Conservation (phyloP, 1,140 invertebrate genomes). For the Drosophila tristis region DNA sequence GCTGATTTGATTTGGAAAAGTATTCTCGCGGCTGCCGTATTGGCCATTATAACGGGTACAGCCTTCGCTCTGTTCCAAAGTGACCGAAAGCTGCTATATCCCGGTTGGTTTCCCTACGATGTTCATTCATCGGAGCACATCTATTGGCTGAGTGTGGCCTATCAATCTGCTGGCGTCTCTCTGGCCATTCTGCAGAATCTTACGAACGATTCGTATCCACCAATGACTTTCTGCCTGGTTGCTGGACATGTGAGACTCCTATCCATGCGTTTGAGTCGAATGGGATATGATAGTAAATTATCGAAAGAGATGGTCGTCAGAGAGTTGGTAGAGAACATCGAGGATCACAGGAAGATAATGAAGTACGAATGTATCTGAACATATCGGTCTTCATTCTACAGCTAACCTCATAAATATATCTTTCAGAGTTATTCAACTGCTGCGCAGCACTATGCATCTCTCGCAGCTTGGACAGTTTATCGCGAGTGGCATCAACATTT, state of each 20-base stretch:
- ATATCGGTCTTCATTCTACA: too few relatives aligned
- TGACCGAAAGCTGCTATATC: conserved; percentile 45
- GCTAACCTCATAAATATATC: too few relatives aligned
- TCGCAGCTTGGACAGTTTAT: conserved; percentile 40
- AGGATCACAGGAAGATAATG: conserved; percentile 51
- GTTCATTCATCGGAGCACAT: conserved; percentile 10
- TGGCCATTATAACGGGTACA: conserved; percentile 31
- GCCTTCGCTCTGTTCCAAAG: conserved; percentile 17
- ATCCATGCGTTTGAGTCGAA: conserved; percentile 36
- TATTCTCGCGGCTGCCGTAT: conserved; percentile 40
- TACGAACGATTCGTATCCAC: conserved; percentile 53
- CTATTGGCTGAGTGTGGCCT: conserved; percentile 36
- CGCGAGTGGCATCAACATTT: conserved; percentile 43
- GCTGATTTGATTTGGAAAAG: conserved; percentile 42
- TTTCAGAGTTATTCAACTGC: conserved; percentile 32
- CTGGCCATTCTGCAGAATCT: conserved; percentile 49
- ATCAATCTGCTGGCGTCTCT: conserved; percentile 42
- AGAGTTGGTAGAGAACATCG: conserved; percentile 37
- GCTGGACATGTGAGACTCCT: conserved; percentile 52
- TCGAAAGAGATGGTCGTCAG: not conserved
- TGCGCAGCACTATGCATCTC: conserved; percentile 26
- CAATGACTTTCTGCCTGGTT: conserved; percentile 55
- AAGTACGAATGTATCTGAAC: conserved; percentile 13
- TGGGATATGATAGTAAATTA: conserved; percentile 22
- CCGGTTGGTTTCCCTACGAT: conserved; percentile 63